These are phyloP conservation scores for Clupea harengus DNA, from an alignment of 2,113 vertebrate species.

Conservation along the genomic window DNA sequence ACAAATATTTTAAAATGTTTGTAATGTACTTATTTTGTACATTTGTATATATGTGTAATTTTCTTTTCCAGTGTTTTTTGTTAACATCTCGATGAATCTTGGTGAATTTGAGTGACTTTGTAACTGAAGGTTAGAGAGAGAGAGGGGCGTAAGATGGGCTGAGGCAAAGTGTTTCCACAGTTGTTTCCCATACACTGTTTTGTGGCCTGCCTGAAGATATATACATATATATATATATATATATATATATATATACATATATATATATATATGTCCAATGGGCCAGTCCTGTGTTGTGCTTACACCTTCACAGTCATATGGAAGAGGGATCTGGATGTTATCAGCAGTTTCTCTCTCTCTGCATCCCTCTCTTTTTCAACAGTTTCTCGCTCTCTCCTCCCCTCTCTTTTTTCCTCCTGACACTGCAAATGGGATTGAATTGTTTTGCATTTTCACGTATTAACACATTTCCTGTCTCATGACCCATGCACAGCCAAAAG, in stretches of 20 bases:
- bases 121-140: neutral
- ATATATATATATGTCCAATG: conserved; percentile 32
- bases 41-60: neutral
- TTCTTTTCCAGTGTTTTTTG: neutral
- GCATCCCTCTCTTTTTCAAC: neutral
- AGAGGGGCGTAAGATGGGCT: neutral
- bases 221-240: conserved; percentile 17
- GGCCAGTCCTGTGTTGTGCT: conserved; percentile 32
- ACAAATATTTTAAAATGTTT: too few species aligned
- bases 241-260: neutral
- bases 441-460: conserved; percentile 44
- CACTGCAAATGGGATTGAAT: conserved; percentile 40
- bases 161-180: neutral
- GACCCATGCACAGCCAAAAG: conserved; percentile 16
- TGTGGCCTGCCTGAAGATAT: neutral
- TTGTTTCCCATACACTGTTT: neutral
- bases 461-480: conserved; percentile 55
- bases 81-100: too few species aligned
- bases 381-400: neutral
- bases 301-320: conserved; percentile 49
- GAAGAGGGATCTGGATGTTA: conserved; percentile 27
- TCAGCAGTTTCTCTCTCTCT: conserved; percentile 3
- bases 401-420: neutral
- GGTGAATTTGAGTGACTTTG: neutral
- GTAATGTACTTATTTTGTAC: neutral